Percentiles rank a stretch among this genome's conserved stretches.
These are phyloP conservation scores for Puntigrus tetrazona DNA, from an alignment of 2,113 vertebrate species.

Conservation along the genomic window DNA sequence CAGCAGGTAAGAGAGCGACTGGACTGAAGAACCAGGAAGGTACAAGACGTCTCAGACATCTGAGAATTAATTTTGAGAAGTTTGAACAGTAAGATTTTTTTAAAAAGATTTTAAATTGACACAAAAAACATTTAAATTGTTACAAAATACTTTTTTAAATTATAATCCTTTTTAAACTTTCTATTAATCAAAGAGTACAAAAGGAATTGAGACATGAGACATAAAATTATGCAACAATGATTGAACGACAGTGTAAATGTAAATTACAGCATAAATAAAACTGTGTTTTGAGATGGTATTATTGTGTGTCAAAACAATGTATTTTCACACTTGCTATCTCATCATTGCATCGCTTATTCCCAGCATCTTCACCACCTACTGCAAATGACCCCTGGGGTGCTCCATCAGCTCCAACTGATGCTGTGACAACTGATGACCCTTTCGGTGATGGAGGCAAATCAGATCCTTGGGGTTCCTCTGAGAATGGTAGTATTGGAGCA, in stretches of 20 bases:
- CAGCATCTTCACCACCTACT: slow-evolving; percentile 61
- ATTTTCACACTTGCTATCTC: neutral
- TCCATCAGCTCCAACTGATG: slow-evolving; percentile 60
- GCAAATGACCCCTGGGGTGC: slow-evolving; percentile 72
- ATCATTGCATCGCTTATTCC: neutral
- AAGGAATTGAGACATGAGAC: too few species aligned
- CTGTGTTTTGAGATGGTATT: neutral
- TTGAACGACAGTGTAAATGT: neutral
- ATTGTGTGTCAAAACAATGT: neutral
- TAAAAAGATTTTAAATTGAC: too few species aligned
- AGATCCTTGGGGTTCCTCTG: slow-evolving; percentile 71
- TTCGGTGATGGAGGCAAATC: slow-evolving; percentile 69
- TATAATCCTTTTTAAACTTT: too few species aligned
- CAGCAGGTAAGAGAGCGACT: slow-evolving; percentile 59
- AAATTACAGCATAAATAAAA: neutral
- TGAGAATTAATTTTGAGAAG: neutral
- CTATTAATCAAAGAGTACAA: too few species aligned
- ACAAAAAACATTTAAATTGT: too few species aligned
- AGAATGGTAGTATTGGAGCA: slow-evolving; percentile 51
- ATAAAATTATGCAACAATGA: too few species aligned
- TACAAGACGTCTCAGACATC: neutral
- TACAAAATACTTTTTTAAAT: too few species aligned
- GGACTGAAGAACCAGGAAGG: neutral
- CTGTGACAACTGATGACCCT: slow-evolving; percentile 62
- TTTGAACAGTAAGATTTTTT: neutral